Conservation (phyloP, 2,888 invertebrate species). For the Epirrhoe tristata region DNA sequence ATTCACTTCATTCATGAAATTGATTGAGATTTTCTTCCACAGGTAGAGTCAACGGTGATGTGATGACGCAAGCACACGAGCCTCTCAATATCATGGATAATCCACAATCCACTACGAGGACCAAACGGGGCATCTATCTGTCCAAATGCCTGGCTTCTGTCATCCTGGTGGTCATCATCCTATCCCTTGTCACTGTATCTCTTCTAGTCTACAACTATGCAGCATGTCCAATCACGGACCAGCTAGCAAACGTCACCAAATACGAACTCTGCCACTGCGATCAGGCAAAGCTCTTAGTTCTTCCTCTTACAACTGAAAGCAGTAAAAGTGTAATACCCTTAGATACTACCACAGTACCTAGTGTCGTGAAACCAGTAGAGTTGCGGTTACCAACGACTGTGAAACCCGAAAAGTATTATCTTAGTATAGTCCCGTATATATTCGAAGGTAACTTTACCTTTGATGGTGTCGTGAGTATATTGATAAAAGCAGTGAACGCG, state of each 20-base stretch:
- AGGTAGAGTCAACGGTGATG: conserved; percentile 78
- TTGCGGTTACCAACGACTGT: conserved; percentile 89
- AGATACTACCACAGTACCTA: conserved; percentile 61
- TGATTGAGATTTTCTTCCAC: conserved; percentile 41
- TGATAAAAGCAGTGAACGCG: conserved; percentile 85
- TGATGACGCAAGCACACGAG: conserved; percentile 80
- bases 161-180: conserved; percentile 86
- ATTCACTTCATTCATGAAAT: too few species aligned
- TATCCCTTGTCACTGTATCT: conserved; percentile 89
- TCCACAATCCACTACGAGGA: conserved; percentile 87
- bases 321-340: conserved; percentile 68
- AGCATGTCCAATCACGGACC: conserved; percentile 85
- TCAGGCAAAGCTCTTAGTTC: conserved; percentile 71
- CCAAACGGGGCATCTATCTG: conserved; percentile 86
- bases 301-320: conserved; percentile 73
- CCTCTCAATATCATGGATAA: conserved; percentile 86
- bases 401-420: conserved; percentile 88
- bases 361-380: conserved; percentile 64
- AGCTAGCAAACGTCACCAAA: conserved; percentile 77
- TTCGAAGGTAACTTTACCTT: conserved; percentile 92
- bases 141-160: conserved; percentile 88
- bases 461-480: conserved; percentile 88
- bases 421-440: conserved; percentile 90
- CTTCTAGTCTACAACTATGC: conserved; percentile 92
- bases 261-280: conserved; percentile 75